phyloP scores from a whole-genome alignment of 1,140 invertebrate genomes.

The Drosophila ohnishii region DNA sequence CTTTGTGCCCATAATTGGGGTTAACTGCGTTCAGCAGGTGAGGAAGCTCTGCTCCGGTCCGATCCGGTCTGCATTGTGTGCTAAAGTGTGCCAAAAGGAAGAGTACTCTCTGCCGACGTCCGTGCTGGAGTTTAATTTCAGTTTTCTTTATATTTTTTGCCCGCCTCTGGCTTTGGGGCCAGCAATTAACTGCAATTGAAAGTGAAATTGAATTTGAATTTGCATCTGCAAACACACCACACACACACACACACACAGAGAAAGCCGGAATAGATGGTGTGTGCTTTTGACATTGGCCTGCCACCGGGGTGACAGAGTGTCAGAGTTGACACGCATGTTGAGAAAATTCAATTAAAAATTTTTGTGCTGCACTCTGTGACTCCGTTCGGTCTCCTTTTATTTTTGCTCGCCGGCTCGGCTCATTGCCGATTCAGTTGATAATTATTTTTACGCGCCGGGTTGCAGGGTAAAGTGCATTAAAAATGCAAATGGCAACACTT shows the following conservation, averaged over 20 bases:
- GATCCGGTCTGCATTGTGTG: constrained; percentile 51
- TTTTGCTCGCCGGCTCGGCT: constrained; percentile 47
- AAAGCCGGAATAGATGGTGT: constrained; percentile 18
- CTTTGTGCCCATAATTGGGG: constrained; percentile 76
- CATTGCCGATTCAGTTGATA: constrained; percentile 80
- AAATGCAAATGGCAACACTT: constrained; percentile 82
- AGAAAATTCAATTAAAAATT: constrained; percentile 70
- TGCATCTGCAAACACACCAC: not conserved
- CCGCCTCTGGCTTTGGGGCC: constrained; percentile 1
- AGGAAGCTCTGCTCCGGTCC: constrained; percentile 42
- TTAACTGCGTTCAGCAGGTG: constrained; percentile 71
- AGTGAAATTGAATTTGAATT: constrained; percentile 62
- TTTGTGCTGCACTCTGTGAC: constrained; percentile 19
- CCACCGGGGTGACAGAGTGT: constrained; percentile 29
- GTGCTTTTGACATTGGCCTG: constrained; percentile 30
- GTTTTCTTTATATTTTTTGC: constrained; percentile 11
- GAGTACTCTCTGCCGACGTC: constrained; percentile 67
- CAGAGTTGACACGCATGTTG: constrained; percentile 72
- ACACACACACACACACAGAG: not conserved
- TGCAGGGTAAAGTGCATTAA: constrained; percentile 73
- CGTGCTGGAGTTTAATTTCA: constrained; percentile 40
- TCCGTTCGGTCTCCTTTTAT: constrained; percentile 18
- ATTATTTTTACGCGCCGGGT: constrained; percentile 76
- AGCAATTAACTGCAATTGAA: constrained; percentile 71
- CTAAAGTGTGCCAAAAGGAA: constrained; percentile 78